Evolutionary conservation across 1,140 invertebrate genomes (phyloP).

Genomic region (Pissodes strobi): DNA sequence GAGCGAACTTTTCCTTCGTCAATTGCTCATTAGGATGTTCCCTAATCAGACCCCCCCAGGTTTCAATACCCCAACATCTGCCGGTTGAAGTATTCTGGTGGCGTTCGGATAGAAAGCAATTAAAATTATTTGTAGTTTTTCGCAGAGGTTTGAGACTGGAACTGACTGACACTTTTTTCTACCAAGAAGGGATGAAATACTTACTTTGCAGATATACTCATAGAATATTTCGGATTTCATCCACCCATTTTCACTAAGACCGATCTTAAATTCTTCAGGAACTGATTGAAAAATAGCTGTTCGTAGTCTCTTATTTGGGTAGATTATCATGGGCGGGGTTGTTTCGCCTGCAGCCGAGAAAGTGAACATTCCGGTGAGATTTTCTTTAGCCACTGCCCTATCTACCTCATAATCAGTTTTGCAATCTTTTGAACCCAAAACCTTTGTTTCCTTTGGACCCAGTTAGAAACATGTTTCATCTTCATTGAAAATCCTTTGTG

Average conservation of each 20-base stretch:
- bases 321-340: conserved; percentile 41
- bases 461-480: conserved; percentile 53
- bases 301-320: conserved; percentile 39
- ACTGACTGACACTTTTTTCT: conserved; percentile 42
- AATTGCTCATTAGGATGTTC: conserved; percentile 21
- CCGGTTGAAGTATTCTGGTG: too few species aligned
- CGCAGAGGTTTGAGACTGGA: conserved; percentile 39
- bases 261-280: conserved; percentile 48
- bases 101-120: too few species aligned
- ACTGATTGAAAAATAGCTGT: conserved; percentile 41
- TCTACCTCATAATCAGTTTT: too few species aligned
- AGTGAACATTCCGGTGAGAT: too few species aligned
- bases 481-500: conserved; percentile 48
- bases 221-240: too few species aligned
- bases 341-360: conserved; percentile 39
- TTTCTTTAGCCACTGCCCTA: too few species aligned
- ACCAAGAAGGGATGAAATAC: conserved; percentile 46
- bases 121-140: neutral
- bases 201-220: conserved; percentile 52
- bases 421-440: conserved; percentile 44
- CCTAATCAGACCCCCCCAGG: too few species aligned
- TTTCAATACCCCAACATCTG: too few species aligned
- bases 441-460: conserved; percentile 45
- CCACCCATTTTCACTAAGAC: too few species aligned
- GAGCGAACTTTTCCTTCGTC: conserved; percentile 21